Conservation (phyloP, 2,888 invertebrate genomes). For the Meghimatium bilineatum region DNA sequence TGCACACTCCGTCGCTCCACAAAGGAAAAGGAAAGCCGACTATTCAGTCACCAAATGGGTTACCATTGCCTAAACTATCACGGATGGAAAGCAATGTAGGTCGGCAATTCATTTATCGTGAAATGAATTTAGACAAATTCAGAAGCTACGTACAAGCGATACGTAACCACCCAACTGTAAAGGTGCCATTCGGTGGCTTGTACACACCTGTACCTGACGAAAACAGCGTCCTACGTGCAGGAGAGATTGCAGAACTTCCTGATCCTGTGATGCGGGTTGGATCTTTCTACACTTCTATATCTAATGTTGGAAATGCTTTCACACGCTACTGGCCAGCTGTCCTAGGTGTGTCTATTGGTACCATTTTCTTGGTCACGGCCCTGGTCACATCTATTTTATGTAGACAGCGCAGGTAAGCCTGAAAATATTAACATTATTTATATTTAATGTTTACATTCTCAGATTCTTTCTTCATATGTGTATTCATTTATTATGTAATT, state of each 20-base stretch:
- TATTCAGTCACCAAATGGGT: not conserved
- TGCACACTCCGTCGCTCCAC: slow-evolving; percentile 24
- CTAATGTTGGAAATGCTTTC: slow-evolving; percentile 52
- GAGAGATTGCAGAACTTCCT: slow-evolving; percentile 28
- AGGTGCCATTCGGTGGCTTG: slow-evolving; percentile 51
- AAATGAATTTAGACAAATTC: slow-evolving; percentile 31
- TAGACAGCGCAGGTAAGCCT: slow-evolving; percentile 56
- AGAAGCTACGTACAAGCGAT: slow-evolving; percentile 31
- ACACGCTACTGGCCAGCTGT: slow-evolving; percentile 62
- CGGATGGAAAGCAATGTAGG: not conserved
- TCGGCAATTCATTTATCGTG: not conserved
- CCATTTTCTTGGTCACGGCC: slow-evolving; percentile 57
- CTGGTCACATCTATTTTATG: slow-evolving; percentile 58
- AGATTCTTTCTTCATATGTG: not conserved
- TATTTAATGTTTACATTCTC: not conserved
- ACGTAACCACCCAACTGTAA: slow-evolving; percentile 49
- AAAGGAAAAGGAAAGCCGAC: not conserved
- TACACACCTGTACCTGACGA: slow-evolving; percentile 39
- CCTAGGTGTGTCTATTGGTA: slow-evolving; percentile 56
- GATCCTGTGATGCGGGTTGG: slow-evolving; percentile 41
- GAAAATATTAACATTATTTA: not conserved
- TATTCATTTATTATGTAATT: too few relatives aligned
- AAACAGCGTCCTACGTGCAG: not conserved
- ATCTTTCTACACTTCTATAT: slow-evolving; percentile 33
- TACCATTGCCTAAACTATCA: slow-evolving; percentile 17